Base-by-base conservation (phyloP, 2,888 invertebrate species). In the Heliconius erato region DNA sequence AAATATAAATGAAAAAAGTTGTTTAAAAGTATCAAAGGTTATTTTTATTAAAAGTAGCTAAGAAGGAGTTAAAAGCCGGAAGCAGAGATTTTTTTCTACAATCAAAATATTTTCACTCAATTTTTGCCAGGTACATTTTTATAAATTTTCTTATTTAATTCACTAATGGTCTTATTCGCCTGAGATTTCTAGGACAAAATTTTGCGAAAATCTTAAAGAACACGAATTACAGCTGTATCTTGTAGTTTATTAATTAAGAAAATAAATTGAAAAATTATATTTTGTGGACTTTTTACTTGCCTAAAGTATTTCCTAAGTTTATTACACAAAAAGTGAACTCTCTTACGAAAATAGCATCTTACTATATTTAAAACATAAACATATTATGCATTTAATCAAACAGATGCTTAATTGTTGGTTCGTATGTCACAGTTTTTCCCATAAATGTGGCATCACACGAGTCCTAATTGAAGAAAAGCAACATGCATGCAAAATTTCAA, bases 181-280 rank as follows among this genome's bases (percentile, higher is more conserved):
- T 72, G 72, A 72, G 44, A 72, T 3, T 26, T 44, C 26, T 49
- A 49, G 72, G 44, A 44, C 26, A 72, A n/a, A 44, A 26, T 16
- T 44, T 72, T 26, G 26, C 26, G 44, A 26, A 72, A 44, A 44
- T 44, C 16, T 19, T 44, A 72, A 72, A 72, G 72, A 26, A 72
- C 26, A 49, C 19, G 72, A 72, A 40, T n/a, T 72, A 14, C n/a
- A 67, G 65, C 28, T 65, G n/a, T n/a, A 67, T 44, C 26, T n/a
- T 9, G 26, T 44, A 26, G 44, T 72, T 44, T 72, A 72, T 72
- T 72, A 49, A 72, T 72, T 72, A 72, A 49, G 7, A 72, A 3
- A 63, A 3, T 32, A 59, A 54, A 74, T 5, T 59, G 2, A 32
- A 32, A 32, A 23, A 71, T 12, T 40, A 12, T n/a, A 40, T 71